phyloP scores from a whole-genome alignment of 2,888 invertebrate genomes.

The Sphaeridia pumilis region DNA sequence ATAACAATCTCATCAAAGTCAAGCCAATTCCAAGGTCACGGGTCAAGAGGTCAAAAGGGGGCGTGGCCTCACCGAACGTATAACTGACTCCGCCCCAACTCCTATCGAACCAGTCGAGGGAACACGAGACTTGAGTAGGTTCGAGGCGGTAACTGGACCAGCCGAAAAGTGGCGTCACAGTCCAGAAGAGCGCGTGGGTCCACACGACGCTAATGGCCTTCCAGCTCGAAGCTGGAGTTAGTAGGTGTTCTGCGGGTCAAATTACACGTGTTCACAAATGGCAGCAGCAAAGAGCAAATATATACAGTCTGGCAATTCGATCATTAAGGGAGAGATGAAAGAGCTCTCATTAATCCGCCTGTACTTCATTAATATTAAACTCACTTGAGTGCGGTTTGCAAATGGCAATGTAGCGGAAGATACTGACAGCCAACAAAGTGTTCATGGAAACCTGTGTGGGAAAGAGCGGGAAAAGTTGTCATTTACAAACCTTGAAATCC shows the following conservation, averaged over 20 bases:
- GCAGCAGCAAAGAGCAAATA: no score
- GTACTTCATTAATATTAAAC: no score
- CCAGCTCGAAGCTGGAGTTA: slow-evolving; percentile 19
- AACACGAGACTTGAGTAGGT: slow-evolving; percentile 24
- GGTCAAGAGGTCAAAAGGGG: no score
- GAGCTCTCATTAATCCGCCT: no score
- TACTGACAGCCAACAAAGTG: slow-evolving; percentile 20
- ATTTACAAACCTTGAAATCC: no score
- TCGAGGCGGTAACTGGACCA: slow-evolving; percentile 27
- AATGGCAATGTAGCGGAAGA: slow-evolving; percentile 24
- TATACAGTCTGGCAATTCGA: no score
- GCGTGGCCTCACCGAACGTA: slow-evolving; percentile 18
- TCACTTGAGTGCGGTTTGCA: slow-evolving; percentile 25
- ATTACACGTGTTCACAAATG: no score
- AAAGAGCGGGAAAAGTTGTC: no score
- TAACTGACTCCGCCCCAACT: slow-evolving; percentile 14
- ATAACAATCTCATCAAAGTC: not conserved
- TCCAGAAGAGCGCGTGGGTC: slow-evolving; percentile 27
- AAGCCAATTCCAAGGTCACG: no score
- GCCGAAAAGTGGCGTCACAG: slow-evolving; percentile 23
- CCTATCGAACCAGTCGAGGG: slow-evolving; percentile 24
- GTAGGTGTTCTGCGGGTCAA: slow-evolving; percentile 29
- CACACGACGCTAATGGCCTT: slow-evolving; percentile 18
- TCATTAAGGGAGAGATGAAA: no score
- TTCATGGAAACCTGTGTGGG: slow-evolving; percentile 24